These are phyloP conservation scores for Microcebus ravelobensis DNA, from an alignment of 2,113 vertebrate species.

Conservation along the genomic window DNA sequence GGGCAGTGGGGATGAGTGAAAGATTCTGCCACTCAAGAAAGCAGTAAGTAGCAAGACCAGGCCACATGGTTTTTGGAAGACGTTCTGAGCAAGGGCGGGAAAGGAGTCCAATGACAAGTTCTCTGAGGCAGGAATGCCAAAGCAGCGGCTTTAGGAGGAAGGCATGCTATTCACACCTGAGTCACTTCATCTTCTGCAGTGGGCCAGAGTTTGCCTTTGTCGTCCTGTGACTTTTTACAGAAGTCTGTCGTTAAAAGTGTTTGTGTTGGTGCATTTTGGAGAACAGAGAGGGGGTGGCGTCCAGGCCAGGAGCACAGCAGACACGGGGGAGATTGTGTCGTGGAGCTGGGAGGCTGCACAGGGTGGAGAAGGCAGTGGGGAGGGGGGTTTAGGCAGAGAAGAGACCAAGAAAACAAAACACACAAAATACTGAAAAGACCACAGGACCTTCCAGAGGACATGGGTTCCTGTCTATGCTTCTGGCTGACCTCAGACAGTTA, in stretches of 20 bases:
- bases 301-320: not conserved
- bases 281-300: no score
- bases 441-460: fast-evolving
- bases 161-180: fast-evolving
- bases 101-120: fast-evolving
- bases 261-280: not conserved
- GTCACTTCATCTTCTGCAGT: not conserved
- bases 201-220: not conserved
- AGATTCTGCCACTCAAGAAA: not conserved
- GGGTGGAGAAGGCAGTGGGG: not conserved
- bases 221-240: fast-evolving
- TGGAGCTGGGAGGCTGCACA: fast-evolving
- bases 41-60: not conserved
- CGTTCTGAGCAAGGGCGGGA: not conserved
- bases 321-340: no score
- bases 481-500: fast-evolving
- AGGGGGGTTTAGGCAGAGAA: fast-evolving
- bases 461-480: not conserved
- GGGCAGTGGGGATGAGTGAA: not conserved
- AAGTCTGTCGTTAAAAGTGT: not conserved
- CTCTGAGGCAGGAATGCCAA: not conserved
- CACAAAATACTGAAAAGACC: not conserved
- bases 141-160: not conserved
- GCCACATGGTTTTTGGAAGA: not conserved
- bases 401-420: not conserved